Evolutionary conservation across 2,888 invertebrate genomes (phyloP).

Genomic region (Ptycholaimellus sp.): DNA sequence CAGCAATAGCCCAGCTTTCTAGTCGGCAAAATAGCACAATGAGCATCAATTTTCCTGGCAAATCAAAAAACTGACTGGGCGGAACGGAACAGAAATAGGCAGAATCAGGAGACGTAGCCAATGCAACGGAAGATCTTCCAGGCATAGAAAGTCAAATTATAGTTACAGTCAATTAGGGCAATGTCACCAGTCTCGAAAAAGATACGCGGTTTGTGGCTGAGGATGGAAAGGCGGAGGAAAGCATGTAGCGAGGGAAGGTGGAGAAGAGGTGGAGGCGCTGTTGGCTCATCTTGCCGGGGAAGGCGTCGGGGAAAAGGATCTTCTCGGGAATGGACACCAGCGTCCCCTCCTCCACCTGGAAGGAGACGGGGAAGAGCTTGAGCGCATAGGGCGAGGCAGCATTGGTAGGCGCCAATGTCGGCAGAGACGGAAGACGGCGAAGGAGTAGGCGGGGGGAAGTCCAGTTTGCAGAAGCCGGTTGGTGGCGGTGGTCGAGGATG

Average conservation of each 20-base stretch:
- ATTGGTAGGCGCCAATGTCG: constrained; percentile 17
- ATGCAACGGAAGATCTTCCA: too few relatives aligned
- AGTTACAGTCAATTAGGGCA: too few relatives aligned
- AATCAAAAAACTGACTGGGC: too few relatives aligned
- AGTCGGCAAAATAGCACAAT: too few relatives aligned
- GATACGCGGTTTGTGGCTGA: constrained; percentile 41
- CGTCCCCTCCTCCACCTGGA: constrained; percentile 49
- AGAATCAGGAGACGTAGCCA: too few relatives aligned
- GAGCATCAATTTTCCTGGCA: too few relatives aligned
- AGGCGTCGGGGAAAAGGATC: constrained; percentile 49
- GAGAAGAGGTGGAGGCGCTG: constrained; percentile 40
- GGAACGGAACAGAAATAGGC: too few relatives aligned
- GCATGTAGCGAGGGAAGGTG: constrained; percentile 36
- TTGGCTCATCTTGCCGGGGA: constrained; percentile 53
- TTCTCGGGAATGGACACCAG: constrained; percentile 43
- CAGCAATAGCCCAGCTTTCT: too few relatives aligned
- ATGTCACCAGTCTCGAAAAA: constrained; percentile 27
- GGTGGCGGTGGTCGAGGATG: constrained; percentile 14
- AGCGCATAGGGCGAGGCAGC: constrained; percentile 25
- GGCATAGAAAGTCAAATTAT: too few relatives aligned
- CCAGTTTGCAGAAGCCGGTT: too few relatives aligned
- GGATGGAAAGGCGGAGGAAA: constrained; percentile 43
- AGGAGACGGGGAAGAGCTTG: constrained; percentile 42
- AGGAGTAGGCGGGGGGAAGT: constrained; percentile 18
- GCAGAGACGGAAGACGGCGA: constrained; percentile 47